Conservation (phyloP, 2,113 vertebrate genomes). For the Athene noctua region DNA sequence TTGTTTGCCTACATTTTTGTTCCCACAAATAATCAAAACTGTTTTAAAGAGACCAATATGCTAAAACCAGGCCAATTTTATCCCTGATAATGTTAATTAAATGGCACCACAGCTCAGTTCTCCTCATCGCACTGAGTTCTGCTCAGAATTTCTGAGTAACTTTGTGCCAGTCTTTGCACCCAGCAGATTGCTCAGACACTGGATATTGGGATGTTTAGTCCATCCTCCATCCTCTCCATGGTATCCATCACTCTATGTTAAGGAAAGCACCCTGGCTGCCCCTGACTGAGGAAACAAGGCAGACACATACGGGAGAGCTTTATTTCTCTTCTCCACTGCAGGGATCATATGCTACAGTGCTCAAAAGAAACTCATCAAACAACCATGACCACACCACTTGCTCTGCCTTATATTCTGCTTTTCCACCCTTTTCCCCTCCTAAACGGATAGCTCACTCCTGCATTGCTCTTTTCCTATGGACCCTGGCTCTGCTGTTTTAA, state of each 20-base stretch:
- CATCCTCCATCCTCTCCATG: fast-evolving
- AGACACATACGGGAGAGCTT: not conserved
- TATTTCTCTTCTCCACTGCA: not conserved
- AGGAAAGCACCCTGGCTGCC: not conserved
- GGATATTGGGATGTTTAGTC: not conserved
- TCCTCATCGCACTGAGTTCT: not conserved
- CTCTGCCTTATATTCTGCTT: not conserved
- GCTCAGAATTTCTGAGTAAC: not conserved
- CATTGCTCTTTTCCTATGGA: not conserved
- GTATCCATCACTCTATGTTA: not conserved
- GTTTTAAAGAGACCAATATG: not conserved
- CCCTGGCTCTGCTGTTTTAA: not conserved
- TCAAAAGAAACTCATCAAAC: not conserved
- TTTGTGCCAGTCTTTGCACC: not conserved
- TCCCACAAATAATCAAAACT: not conserved
- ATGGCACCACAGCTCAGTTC: not conserved
- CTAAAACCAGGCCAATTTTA: not conserved
- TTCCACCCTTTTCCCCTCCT: fast-evolving
- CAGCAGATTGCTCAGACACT: not conserved
- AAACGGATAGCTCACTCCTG: not conserved
- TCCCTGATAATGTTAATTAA: not conserved
- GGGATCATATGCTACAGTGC: not conserved
- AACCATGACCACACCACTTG: not conserved
- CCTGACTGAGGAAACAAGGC: not conserved
- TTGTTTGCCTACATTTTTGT: not conserved